These are phyloP conservation scores for Ecdyonurus torrentis DNA, from an alignment of 2,888 invertebrate species.

Conservation along the genomic window DNA sequence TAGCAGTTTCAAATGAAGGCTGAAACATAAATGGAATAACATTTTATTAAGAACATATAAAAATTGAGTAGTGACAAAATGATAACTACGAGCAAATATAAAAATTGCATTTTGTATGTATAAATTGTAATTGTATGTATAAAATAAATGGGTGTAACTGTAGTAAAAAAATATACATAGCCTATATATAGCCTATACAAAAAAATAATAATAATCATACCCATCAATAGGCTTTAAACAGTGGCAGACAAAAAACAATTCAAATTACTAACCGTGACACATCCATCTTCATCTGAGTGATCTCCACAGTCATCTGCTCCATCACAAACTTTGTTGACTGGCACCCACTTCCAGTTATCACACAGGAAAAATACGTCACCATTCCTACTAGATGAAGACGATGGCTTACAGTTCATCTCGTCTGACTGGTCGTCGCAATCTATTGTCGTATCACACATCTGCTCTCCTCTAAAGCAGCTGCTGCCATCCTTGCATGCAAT, in stretches of 20 bases:
- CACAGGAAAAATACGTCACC: neutral
- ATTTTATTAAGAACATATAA: neutral
- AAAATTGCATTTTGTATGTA: too few relatives aligned
- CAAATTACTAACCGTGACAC: neutral
- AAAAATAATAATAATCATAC: too few relatives aligned
- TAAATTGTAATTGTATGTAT: too few relatives aligned
- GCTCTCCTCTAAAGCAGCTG: neutral
- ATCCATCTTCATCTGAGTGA: slow-evolving; percentile 1
- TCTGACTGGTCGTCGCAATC: slow-evolving; percentile 2
- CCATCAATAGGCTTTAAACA: too few relatives aligned
- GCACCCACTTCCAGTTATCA: neutral
- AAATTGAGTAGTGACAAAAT: neutral
- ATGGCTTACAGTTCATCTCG: neutral
- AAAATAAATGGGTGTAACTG: too few relatives aligned
- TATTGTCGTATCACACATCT: neutral
- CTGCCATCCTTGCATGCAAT: neutral
- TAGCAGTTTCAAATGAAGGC: neutral
- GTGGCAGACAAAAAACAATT: too few relatives aligned
- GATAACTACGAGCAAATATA: too few relatives aligned
- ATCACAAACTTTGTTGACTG: neutral
- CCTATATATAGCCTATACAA: too few relatives aligned
- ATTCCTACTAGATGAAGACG: neutral
- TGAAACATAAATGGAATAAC: neutral
- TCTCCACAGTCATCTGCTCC: neutral
- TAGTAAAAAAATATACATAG: too few relatives aligned